Conservation (phyloP, 2,113 vertebrate genomes). For the Columbina picui region DNA sequence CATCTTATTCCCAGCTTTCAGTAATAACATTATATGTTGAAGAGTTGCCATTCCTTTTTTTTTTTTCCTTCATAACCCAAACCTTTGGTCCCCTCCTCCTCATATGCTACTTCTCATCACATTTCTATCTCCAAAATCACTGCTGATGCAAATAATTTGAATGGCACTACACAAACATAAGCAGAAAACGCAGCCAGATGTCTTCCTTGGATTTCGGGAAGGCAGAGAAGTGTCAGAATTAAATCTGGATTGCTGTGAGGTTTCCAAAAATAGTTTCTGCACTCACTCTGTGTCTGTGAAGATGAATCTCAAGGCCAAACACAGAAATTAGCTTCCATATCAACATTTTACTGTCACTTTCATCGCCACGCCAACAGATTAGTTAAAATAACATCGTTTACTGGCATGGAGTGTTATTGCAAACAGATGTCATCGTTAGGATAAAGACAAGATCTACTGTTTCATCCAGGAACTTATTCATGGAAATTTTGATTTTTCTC, state of each 20-base stretch:
- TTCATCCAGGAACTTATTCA: conserved; percentile 8
- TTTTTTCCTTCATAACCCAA: neutral
- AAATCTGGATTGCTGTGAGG: neutral
- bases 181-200: neutral
- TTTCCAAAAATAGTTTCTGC: conserved; percentile 56
- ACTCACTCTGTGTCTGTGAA: neutral
- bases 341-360: conserved; percentile 66
- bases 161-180: neutral
- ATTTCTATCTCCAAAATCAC: neutral
- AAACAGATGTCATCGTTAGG: conserved; percentile 56
- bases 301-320: conserved; percentile 47
- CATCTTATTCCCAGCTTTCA: conserved; percentile 47
- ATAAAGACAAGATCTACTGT: neutral
- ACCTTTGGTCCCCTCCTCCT: neutral
- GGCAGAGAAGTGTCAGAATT: conserved; percentile 49
- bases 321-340: conserved; percentile 65
- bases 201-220: conserved; percentile 27
- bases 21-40: neutral
- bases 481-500: conserved; percentile 30
- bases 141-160: neutral
- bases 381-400: conserved; percentile 65
- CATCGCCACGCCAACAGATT: conserved; percentile 44
- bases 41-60: neutral
- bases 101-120: neutral
- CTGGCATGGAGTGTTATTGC: conserved; percentile 45